A percentile compares a stretch with the other conserved stretches of the same genome.
Conservation (phyloP, 2,797 vertebrate genomes). For the Spatula clypeata region DNA sequence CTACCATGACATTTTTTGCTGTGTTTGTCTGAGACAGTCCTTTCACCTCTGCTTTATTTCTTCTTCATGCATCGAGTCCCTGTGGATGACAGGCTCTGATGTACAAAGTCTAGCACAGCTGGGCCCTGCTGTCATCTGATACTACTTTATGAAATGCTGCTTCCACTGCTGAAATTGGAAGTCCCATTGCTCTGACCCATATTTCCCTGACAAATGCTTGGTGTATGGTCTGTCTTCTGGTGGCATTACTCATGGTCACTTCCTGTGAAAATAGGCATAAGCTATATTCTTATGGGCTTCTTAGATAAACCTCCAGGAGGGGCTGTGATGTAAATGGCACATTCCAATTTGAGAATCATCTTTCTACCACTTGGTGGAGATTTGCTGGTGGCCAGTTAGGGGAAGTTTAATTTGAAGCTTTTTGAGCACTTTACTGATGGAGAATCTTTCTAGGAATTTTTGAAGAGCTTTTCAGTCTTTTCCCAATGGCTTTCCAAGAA, state of each 20-base stretch:
- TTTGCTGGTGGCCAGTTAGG: background rate
- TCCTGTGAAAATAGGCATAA: background rate
- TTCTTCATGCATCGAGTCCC: background rate
- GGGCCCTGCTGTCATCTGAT: background rate
- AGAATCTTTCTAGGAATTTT: background rate
- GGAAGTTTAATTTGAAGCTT: background rate
- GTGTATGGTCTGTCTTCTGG: background rate
- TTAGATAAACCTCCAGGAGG: background rate
- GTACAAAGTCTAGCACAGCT: background rate
- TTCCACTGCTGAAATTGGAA: background rate
- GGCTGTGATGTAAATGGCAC: background rate
- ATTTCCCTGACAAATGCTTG: background rate
- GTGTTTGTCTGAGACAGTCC: background rate
- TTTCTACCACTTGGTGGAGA: background rate
- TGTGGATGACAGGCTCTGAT: background rate
- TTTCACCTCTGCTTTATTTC: constrained; percentile 13
- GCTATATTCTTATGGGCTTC: background rate
- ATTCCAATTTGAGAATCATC: background rate
- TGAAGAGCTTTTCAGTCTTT: background rate
- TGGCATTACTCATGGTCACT: background rate
- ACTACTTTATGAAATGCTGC: background rate
- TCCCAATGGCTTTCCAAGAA: background rate
- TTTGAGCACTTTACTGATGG: background rate
- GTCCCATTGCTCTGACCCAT: background rate
- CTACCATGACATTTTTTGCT: background rate